Evolutionary conservation across 2,888 invertebrate species (phyloP), one percentile per base, ranked within the genome.

Genomic region (Hypselothyrea guttata): DNA sequence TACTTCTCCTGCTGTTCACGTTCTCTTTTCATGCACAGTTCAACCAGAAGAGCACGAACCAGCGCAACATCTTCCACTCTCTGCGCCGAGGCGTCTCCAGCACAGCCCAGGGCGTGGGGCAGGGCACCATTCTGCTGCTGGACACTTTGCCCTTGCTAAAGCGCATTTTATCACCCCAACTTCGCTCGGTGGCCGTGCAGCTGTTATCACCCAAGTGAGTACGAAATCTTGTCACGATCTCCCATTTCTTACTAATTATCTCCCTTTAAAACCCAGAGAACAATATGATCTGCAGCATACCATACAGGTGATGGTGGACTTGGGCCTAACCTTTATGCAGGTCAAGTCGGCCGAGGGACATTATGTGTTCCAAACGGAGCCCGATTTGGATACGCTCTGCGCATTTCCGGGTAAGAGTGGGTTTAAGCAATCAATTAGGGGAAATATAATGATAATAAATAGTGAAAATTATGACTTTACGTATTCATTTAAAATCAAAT

Each of bases 251-350:
- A 15, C 7, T 11, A 18, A 45, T 27, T 7, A 9, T 15, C 4
- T 8, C n/a, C 3, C 9, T 30, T 30, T 7, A n/a, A n/a, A n/a
- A n/a, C 22, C 1, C 5, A 77, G 90, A 52, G 90, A 92, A 85
- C 86, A 87, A 88, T 58, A 91, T 9, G 93, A 94, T 35, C 87
- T 98, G 27, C 87, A 91, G 0, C 91, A 93, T 18, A 93, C 97
- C 22, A 94, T 98, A 8, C 92, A 93, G 69, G 92, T 95, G 0
- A 96, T 98, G 97, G 93, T 97, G 44, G 95, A 96, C 87, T 96
- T 97, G 89, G 97, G 97, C 60, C 90, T 98, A 65, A 94, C 93
- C 51, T 97, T 96, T 89, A 91, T 93, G 0, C 98, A 98, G 89
- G 94, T 95, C 60, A 93, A 95, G 49, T 92, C 92, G 4, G 89